Evolutionary conservation across 2,113 vertebrate species (phyloP).

Genomic region (Abramis brama): DNA sequence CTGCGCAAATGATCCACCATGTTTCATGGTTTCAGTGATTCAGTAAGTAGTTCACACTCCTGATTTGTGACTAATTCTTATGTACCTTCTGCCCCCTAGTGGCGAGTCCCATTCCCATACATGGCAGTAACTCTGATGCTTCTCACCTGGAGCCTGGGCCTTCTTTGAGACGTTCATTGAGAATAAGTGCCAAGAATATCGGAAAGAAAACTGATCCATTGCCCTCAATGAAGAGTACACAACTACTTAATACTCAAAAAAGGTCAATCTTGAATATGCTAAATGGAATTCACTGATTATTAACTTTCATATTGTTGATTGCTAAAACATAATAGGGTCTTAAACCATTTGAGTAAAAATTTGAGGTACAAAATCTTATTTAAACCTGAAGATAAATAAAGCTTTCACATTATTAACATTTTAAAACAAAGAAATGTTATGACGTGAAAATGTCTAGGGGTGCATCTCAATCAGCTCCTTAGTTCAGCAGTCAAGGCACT

Average conservation of each 20-base stretch:
- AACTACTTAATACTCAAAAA: background rate
- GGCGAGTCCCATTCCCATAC: background rate
- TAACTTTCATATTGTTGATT: background rate
- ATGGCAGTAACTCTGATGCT: background rate
- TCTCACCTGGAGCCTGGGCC: background rate
- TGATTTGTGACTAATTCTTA: background rate
- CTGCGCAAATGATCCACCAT: background rate
- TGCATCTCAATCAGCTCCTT: too few species aligned
- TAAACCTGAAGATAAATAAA: background rate
- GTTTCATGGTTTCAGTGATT: background rate
- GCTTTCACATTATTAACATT: background rate
- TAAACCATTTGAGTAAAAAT: background rate
- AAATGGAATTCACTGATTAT: background rate
- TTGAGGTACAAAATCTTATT: background rate
- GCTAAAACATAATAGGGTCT: background rate
- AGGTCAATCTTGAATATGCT: background rate
- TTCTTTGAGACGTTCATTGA: conserved; percentile 10
- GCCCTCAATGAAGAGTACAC: background rate
- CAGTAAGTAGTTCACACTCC: background rate
- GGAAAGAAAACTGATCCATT: background rate
- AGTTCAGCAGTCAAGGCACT: too few species aligned
- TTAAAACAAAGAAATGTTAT: background rate
- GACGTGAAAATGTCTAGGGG: background rate
- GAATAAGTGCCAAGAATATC: background rate
- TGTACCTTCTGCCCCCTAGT: conserved; percentile 24